Percentiles rank a stretch among this genome's conserved stretches.
Conservation (phyloP, 2,797 vertebrate genomes). For the Sarcoramphus papa region DNA sequence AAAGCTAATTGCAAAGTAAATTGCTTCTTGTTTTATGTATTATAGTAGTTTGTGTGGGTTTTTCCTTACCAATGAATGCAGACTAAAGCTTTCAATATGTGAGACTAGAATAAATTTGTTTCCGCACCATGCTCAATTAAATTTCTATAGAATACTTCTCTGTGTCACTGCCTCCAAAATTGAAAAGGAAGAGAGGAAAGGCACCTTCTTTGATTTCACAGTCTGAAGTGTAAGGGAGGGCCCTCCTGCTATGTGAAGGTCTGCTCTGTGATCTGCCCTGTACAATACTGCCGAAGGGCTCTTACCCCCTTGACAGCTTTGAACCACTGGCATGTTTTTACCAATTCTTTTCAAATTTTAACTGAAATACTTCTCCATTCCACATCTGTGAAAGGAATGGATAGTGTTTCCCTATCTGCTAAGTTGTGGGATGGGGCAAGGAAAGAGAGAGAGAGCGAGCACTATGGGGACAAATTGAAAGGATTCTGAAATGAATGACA, state of each 20-base stretch:
- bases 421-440: neutral
- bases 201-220: neutral
- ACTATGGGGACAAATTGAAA: neutral
- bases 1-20: slow-evolving; percentile 39
- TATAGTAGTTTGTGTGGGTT: neutral
- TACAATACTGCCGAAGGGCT: neutral
- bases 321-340: neutral
- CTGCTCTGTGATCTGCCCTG: neutral
- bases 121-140: neutral
- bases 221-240: neutral
- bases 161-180: neutral
- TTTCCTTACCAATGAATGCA: neutral
- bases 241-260: neutral
- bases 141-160: neutral
- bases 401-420: neutral
- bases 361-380: neutral
- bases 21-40: neutral
- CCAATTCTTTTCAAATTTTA: neutral
- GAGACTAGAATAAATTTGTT: neutral
- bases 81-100: neutral
- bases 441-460: neutral
- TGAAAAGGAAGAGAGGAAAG: neutral
- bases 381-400: neutral
- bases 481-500: neutral
- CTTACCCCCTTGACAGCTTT: neutral